Evolutionary conservation across 2,113 vertebrate species (phyloP), one percentile per base, ranked within the genome.

Genomic region (Archocentrus centrarchus): DNA sequence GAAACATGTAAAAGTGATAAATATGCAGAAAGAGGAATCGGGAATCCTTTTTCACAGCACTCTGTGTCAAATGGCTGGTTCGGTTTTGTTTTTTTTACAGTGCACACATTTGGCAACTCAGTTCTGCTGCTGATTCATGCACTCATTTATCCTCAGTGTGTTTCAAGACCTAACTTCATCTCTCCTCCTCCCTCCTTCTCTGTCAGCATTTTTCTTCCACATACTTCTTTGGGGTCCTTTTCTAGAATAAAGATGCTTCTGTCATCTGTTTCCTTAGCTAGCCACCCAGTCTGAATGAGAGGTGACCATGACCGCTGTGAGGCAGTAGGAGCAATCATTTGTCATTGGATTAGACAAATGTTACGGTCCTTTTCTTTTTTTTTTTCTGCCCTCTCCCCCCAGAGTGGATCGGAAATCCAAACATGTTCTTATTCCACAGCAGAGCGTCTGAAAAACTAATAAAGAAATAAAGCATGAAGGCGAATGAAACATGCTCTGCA

Each of bases 151-250:
- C 63, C 37, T 47, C 17, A 3, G 41, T 78, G 32, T 20, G 27
- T 79, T 79, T 81, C 32, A 24, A 59, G 27, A 62, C 63, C 59
- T 83, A 2, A 13, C 39, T 61, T 77, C 17, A 14, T 76, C 39
- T 62, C 63, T 66, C 32, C 53, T 76, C 15, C 3, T 66, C 59
- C 27, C 5, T 35, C 18, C 30, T 30, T 77, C 58, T 64, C 20
- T 78, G 59, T 79, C 79, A 77, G 39, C 59, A 32, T 70, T 75
- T 86, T 73, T 77, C 73, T 44, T 10, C 57, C 39, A 68, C 68
- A n/a, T 62, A 3, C 60, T 39, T 81, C 61, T 64, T 58, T 63
- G 11, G 79, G 32, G 75, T 44, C 59, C n/a, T 53, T 66, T 4
- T 5, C 7, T 3, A 24, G 13, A 80, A 75, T 61, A 82, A 24